Percentiles rank a stretch among this genome's conserved stretches.
These are phyloP conservation scores for Cloeon dipterum DNA, from an alignment of 2,888 invertebrate species.

Conservation along the genomic window DNA sequence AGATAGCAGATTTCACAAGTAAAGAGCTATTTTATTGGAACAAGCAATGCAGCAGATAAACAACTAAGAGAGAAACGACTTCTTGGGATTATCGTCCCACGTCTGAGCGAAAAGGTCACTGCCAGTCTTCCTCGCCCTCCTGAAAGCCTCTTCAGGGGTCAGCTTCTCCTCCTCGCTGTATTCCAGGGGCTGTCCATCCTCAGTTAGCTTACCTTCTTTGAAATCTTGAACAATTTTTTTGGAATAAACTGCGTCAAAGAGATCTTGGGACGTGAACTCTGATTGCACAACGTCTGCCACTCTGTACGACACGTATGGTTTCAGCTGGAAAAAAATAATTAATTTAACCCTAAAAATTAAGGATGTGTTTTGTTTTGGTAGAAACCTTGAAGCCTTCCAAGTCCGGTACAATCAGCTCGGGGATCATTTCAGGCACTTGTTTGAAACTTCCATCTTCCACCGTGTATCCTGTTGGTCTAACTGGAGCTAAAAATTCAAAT, in stretches of 20 bases:
- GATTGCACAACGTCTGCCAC: constrained; percentile 48
- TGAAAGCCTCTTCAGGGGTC: constrained; percentile 44
- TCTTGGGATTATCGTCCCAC: too few relatives aligned
- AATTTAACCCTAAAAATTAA: constrained; percentile 1
- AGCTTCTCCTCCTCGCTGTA: constrained; percentile 50
- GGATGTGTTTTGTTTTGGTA: too few relatives aligned
- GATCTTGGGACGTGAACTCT: constrained; percentile 59
- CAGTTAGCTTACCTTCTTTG: constrained; percentile 40
- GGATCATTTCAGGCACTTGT: constrained; percentile 64
- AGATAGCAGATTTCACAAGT: too few relatives aligned
- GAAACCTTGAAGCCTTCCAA: constrained; percentile 46
- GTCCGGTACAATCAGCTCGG: constrained; percentile 81
- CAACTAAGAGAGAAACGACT: too few relatives aligned
- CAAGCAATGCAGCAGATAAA: too few relatives aligned
- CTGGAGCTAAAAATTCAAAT: too few relatives aligned
- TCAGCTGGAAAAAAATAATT: constrained; percentile 32
- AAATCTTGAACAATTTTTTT: constrained; percentile 56
- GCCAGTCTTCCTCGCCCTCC: constrained; percentile 47
- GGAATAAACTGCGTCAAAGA: constrained; percentile 62
- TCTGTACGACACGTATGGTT: constrained; percentile 86
- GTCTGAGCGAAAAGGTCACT: constrained; percentile 77
- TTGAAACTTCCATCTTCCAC: constrained; percentile 31
- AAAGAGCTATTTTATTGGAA: too few relatives aligned
- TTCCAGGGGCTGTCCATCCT: constrained; percentile 39
- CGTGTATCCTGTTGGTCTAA: constrained; percentile 34